Evolutionary conservation across 2,113 vertebrate species (phyloP), one percentile per base, ranked within the genome.

Genomic region (Daubentonia madagascariensis): DNA sequence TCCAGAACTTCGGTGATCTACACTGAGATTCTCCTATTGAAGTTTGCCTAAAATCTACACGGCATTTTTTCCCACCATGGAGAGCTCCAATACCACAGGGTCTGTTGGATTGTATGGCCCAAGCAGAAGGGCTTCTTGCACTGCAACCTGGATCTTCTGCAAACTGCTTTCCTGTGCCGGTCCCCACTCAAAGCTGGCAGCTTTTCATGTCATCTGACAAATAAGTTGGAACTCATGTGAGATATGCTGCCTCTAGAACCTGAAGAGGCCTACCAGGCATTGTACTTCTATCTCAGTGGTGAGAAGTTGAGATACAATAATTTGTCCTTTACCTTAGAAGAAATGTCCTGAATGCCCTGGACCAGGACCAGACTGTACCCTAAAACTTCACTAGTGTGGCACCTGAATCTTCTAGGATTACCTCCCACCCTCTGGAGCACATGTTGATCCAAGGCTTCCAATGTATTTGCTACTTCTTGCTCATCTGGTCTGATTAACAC

Each of bases 11-110:
- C 52, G 30, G 54, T 57, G 45, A 45, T 40, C 76, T 67, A 13
- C 54, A 0, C 14, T 9, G 54, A 73, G 40, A 52, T 59, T 37
- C 54, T 91, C 17, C 68, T 63, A 0, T 0, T 22, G 23, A 23
- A 8, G 10, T 20, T 61, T 9, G 5, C 48, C 13, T 17, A 8
- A 73, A 54, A 20, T 25, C 57, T 2, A 48, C 23, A 4, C 0
- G 9, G 45, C 23, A 4, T 35, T 48, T 75, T 67, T 50, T 30
- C 57, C 78, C 86, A 78, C 85, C 85, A 37, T 76, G 85, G 80
- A 95, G 61, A 95, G 83, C 83, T 93, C 86, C 70, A 8, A 0
- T 0, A 18, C 30, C 18, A 0, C 4, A 3, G 3, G 9, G 18
- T 30, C 54, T 50, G 18, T 10, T 8, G 25, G 25, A 40, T 20